A percentile compares a stretch with the other conserved stretches of the same genome.
Conservation (phyloP, 2,113 vertebrate species). For the Uria aalge region DNA sequence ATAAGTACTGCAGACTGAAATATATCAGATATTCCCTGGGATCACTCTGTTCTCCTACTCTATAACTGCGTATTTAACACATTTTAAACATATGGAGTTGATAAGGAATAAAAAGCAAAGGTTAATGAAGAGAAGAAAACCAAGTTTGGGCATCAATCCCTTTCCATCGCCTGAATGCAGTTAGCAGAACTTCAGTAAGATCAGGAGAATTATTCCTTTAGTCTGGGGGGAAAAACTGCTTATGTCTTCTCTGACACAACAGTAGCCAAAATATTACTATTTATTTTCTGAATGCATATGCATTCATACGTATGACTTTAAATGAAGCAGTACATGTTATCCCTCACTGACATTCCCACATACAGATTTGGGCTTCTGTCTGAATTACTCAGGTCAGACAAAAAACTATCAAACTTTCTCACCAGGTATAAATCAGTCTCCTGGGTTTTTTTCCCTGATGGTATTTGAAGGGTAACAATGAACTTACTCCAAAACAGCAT, state of each 20-base stretch:
- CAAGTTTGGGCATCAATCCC: background rate
- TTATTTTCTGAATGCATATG: background rate
- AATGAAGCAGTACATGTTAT: background rate
- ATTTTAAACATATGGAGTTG: background rate
- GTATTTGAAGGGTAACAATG: background rate
- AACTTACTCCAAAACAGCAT: background rate
- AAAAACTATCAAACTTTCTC: background rate
- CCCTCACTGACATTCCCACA: background rate
- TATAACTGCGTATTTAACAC: background rate
- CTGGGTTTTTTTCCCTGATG: background rate
- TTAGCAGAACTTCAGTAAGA: background rate
- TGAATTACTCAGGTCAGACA: background rate
- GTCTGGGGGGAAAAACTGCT: background rate
- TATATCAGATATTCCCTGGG: background rate
- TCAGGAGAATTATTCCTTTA: background rate
- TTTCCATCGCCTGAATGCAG: background rate
- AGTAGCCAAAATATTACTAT: background rate
- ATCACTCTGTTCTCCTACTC: background rate
- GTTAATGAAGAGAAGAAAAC: background rate
- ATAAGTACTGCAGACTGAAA: background rate
- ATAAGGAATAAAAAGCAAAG: background rate
- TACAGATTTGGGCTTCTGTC: background rate
- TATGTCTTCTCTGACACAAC: background rate
- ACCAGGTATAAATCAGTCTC: background rate
- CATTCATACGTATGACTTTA: background rate